Conservation (phyloP, 2,797 vertebrate species). For the Protonibea diacanthus region DNA sequence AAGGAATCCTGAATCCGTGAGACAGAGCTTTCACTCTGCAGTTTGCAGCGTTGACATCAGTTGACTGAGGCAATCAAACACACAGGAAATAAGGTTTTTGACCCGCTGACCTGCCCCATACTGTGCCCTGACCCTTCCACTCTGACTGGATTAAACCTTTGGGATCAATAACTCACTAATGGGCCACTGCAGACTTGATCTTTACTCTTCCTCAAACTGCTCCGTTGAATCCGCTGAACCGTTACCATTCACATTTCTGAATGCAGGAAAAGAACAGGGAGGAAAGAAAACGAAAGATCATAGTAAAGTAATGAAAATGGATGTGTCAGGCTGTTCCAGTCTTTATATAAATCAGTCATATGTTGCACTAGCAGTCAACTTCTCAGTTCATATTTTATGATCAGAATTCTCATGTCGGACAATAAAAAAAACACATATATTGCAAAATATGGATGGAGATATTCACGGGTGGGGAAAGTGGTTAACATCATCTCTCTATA, state of each 20-base stretch:
- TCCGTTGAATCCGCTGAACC: too few relatives aligned
- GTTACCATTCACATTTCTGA: not conserved
- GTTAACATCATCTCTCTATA: not conserved
- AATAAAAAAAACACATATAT: not conserved
- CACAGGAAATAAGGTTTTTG: conserved; percentile 14
- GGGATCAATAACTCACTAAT: conserved; percentile 19
- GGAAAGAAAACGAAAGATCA: not conserved
- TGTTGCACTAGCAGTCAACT: not conserved
- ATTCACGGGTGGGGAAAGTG: too few relatives aligned
- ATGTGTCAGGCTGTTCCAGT: not conserved
- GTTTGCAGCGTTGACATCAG: not conserved
- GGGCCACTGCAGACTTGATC: conserved; percentile 3
- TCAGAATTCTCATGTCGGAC: not conserved
- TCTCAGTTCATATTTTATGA: not conserved
- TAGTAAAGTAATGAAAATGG: not conserved
- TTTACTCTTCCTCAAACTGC: conserved; percentile 12
- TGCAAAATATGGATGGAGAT: not conserved
- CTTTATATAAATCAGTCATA: not conserved
- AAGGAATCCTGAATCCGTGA: not conserved
- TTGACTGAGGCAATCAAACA: not conserved
- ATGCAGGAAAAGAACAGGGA: not conserved
- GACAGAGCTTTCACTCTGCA: not conserved
- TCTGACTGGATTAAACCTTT: conserved; percentile 6
- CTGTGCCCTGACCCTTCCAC: not conserved
- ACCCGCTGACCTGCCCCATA: conserved; percentile 6